Evolutionary conservation across 2,888 invertebrate species (phyloP), one percentile per base, ranked within the genome.

Genomic region (Linhomoeus sp.): DNA sequence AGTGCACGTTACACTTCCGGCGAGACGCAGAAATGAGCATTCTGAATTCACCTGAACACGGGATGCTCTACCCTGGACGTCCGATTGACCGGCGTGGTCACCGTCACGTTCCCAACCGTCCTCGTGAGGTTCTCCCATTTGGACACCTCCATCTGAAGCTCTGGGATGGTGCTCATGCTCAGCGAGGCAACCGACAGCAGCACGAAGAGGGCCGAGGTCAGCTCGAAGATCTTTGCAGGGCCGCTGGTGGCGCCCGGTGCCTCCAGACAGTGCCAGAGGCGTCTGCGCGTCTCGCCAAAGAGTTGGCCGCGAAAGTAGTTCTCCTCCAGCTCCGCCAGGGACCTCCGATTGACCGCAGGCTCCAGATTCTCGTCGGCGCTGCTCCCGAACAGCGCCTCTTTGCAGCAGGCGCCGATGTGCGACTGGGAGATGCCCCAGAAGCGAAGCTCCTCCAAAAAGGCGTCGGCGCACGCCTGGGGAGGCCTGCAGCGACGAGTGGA

Each of bases 191-290:
- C 62, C 22, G 61, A 61, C 43, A 62, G 58, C 3, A 58, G 53
- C 5, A 62, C 62, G 49, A 62, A 60, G 9, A 62, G 49, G 12
- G 60, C 62, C 14, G 61, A 61, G 3, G 58, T 58, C 12, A 61
- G 49, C 44, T 61, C 61, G 49, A 61, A 62, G 1, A 58, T 56
- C 50, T 60, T 60, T 24, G 59, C 59, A 46, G 55, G 53, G 3
- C 52, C 26, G 48, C 48, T 1, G 53, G 53, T 23, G 55, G 54
- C 52, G 19, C 53, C 55, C 15, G 57, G 57, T 23, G 55, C 40
- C 48, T 62, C 61, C 26, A 61, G 49, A 49, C 61, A 62, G 12
- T 59, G 62, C 61, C 61, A 61, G 61, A 61, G 62, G 41, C 61
- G 45, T 43, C 61, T 43, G 29, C 61, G 46, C 47, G 62, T 43